Evolutionary conservation across 1,140 invertebrate species (phyloP), one percentile per base, ranked within the genome.

Genomic region (Copidosoma floridanum): DNA sequence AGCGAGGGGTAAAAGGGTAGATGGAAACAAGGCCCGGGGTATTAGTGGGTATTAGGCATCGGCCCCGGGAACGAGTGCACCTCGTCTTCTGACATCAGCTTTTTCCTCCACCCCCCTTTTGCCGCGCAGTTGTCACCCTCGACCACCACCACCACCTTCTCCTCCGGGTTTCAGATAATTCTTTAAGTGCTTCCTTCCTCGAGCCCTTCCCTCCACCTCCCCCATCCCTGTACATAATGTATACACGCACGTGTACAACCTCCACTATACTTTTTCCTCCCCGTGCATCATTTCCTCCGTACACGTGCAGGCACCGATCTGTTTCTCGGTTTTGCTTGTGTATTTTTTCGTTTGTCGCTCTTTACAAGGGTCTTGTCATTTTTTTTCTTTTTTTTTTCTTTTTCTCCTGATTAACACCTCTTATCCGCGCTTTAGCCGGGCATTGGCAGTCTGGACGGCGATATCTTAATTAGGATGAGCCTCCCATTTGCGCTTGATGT

Each of bases 21-120:
- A 78, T 76, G 76, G 74, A 79, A 78, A 78, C 76, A 80, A 74
- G 74, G 72, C 68, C 74, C 71, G 21, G 0, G 68, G 77, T 77
- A 80, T 81, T 81, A 80, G 79, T 80, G 78, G 74, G 79, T 79
- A 79, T 81, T 80, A 80, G 77, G 77, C 79, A 75, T 79, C 38
- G 47, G 77, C 76, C 75, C 77, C 78, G 77, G 77, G 78, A 79
- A 79, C 73, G 67, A 66, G 68, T 70, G 77, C 78, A 81, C 77
- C 74, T 81, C 77, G 72, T 67, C 60, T 66, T 5, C 8, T 23
- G 43, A 18, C 73, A 67, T 58, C 66, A 11, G 3, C 24, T 27
- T 21, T 29, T 5, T 12, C 20, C 38, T 37, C 37, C 11, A n/a
- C 71, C 70, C 72, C 73, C 73, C 75, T 72, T 71, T 65, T 71